Conservation (phyloP, 2,888 invertebrate genomes). For the Epinotia ramella region DNA sequence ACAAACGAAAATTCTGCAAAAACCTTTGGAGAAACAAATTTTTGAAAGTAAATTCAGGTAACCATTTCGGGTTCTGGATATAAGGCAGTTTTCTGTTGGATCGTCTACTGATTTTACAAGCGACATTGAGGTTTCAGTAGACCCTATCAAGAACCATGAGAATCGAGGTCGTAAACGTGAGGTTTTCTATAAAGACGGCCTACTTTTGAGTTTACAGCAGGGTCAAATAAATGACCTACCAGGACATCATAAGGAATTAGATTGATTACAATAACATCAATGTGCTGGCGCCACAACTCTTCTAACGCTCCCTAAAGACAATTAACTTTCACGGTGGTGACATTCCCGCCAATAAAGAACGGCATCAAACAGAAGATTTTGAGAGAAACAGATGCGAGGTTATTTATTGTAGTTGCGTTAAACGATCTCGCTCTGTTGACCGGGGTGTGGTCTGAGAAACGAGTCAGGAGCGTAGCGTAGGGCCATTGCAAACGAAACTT, state of each 20-base stretch:
- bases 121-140: background rate
- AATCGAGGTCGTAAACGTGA: background rate
- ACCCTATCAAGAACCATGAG: background rate
- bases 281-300: constrained; percentile 38
- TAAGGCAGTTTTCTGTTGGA: background rate
- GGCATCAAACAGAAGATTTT: constrained; percentile 83
- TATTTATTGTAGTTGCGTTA: constrained; percentile 55
- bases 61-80: background rate
- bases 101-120: background rate
- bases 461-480: constrained; percentile 82
- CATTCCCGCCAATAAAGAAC: constrained; percentile 67
- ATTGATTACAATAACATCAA: background rate
- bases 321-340: constrained; percentile 67
- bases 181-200: constrained; percentile 25
- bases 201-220: constrained; percentile 11
- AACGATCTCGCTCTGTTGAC: constrained; percentile 77
- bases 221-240: constrained; percentile 10
- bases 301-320: constrained; percentile 37
- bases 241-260: constrained; percentile 4
- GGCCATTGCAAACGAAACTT: constrained; percentile 58
- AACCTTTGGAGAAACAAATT: background rate
- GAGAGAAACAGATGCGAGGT: constrained; percentile 75
- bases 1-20: background rate
- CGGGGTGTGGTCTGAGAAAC: constrained; percentile 83
- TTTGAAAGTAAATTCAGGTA: background rate